These are phyloP conservation scores for Hirtodrosophila alboralis DNA, from an alignment of 2,888 invertebrate species.

Conservation along the genomic window DNA sequence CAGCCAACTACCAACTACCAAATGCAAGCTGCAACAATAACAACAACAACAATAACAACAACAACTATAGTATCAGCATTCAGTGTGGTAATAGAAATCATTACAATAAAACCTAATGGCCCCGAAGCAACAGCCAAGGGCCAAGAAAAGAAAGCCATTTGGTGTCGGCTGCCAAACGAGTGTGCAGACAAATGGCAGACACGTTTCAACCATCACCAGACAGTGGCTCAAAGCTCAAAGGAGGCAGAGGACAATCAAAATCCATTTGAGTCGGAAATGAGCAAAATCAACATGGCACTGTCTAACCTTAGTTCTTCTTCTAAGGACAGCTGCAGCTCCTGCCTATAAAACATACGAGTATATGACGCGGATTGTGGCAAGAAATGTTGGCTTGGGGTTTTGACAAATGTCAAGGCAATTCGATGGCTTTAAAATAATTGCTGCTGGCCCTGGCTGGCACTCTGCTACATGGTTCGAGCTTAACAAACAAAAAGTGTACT, in stretches of 20 bases:
- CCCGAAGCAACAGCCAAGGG: slow-evolving; percentile 66
- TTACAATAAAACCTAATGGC: slow-evolving; percentile 77
- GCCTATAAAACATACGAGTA: background rate
- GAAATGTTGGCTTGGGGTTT: slow-evolving; percentile 15
- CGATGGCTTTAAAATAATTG: slow-evolving; percentile 62
- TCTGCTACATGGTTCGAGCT: slow-evolving; percentile 37
- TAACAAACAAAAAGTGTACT: slow-evolving; percentile 13
- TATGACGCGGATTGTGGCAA: slow-evolving; percentile 13
- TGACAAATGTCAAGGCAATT: slow-evolving; percentile 60
- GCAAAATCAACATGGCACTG: slow-evolving; percentile 68
- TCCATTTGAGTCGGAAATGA: slow-evolving; percentile 79
- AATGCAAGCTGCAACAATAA: slow-evolving; percentile 38
- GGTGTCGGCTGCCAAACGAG: slow-evolving; percentile 63
- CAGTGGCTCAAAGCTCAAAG: slow-evolving; percentile 13
- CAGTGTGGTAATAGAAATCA: slow-evolving; percentile 76
- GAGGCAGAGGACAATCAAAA: slow-evolving; percentile 68
- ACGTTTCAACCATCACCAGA: slow-evolving; percentile 63
- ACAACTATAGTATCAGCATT: slow-evolving; percentile 24
- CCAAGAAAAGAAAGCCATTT: slow-evolving; percentile 75
- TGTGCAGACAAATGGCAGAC: slow-evolving; percentile 77
- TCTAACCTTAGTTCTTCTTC: slow-evolving; percentile 23
- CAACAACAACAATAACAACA: slow-evolving; percentile 23
- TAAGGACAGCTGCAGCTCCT: background rate
- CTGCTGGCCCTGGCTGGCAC: slow-evolving; percentile 11
- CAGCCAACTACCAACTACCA: slow-evolving; percentile 44